These are phyloP conservation scores for Streptopelia turtur DNA, from an alignment of 2,797 vertebrate species.

Conservation along the genomic window DNA sequence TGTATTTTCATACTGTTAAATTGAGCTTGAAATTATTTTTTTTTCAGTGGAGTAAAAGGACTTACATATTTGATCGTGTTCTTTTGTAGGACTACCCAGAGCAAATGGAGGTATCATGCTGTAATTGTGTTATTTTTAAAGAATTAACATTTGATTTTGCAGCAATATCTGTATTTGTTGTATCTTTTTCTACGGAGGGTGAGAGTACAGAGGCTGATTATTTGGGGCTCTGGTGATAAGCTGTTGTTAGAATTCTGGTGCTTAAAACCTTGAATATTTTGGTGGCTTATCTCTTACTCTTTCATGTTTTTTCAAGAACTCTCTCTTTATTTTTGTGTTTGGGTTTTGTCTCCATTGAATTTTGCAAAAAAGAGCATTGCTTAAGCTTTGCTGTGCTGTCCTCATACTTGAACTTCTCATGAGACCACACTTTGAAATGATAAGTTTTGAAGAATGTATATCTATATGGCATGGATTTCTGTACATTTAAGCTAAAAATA, in stretches of 20 bases:
- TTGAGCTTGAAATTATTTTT: background rate
- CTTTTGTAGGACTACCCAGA: background rate
- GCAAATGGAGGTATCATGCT: background rate
- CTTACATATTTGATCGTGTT: background rate
- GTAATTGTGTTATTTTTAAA: background rate
- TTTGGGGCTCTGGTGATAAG: background rate
- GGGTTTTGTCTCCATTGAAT: background rate
- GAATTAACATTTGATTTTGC: background rate
- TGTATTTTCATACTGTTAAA: background rate
- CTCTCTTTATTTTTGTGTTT: background rate
- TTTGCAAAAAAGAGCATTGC: background rate
- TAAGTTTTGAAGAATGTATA: background rate
- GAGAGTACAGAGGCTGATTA: background rate
- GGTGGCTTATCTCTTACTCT: background rate
- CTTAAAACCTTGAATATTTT: background rate
- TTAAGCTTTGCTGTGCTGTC: background rate
- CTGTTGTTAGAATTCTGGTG: background rate
- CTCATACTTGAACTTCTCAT: background rate
- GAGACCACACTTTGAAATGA: background rate
- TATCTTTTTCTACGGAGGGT: background rate
- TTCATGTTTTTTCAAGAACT: background rate
- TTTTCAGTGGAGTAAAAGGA: background rate
- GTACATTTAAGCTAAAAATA: background rate
- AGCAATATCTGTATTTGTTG: background rate
- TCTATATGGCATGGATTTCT: background rate